These are phyloP conservation scores for Gryllus bimaculatus DNA, from an alignment of 1,140 invertebrate species.

Conservation along the genomic window DNA sequence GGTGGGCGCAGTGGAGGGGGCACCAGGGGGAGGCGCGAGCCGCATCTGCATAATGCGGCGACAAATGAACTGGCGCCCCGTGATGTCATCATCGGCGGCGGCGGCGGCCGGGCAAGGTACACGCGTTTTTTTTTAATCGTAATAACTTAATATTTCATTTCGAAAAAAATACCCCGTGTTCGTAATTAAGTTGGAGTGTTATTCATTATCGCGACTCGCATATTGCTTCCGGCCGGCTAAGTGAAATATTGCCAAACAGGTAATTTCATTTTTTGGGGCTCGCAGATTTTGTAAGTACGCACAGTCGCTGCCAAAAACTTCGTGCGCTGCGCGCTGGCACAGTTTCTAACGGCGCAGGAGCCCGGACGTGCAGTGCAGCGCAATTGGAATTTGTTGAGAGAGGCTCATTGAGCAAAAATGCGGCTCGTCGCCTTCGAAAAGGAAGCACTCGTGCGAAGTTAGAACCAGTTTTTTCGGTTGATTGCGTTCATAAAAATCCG, in stretches of 20 bases:
- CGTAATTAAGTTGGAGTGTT: slow-evolving; percentile 1
- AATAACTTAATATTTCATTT: slow-evolving; percentile 6
- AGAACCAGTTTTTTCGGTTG: too few species aligned
- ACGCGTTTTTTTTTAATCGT: slow-evolving; percentile 1
- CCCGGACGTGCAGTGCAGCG: too few species aligned
- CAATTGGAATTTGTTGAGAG: too few species aligned
- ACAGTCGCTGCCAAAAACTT: neutral
- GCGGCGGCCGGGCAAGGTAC: neutral
- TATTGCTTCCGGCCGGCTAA: neutral
- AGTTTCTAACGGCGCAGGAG: too few species aligned
- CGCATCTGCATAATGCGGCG: neutral
- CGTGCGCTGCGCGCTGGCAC: too few species aligned
- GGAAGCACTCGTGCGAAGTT: too few species aligned
- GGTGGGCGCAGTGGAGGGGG: neutral
- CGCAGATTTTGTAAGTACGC: neutral
- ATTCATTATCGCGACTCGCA: neutral
- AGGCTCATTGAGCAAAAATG: too few species aligned
- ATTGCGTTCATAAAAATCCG: too few species aligned
- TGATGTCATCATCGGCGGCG: neutral
- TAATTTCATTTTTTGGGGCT: slow-evolving; percentile 5
- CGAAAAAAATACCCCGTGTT: neutral
- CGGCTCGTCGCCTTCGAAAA: too few species aligned
- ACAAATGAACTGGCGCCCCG: neutral
- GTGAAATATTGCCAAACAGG: slow-evolving; percentile 4
- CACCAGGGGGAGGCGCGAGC: neutral